These are phyloP conservation scores for Nothura maculosa DNA, from an alignment of 2,797 vertebrate species.

Conservation along the genomic window DNA sequence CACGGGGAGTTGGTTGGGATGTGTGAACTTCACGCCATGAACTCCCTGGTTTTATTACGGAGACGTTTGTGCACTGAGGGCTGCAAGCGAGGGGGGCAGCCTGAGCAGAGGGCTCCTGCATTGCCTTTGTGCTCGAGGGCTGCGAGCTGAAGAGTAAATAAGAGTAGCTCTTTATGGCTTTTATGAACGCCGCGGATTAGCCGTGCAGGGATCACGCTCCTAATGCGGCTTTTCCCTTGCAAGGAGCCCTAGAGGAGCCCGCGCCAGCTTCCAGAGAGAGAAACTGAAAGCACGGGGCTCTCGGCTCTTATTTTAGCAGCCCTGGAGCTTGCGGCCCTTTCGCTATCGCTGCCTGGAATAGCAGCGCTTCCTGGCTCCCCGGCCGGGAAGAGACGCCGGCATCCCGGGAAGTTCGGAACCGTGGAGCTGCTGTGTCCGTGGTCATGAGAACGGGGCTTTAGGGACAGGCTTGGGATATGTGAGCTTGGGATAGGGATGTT, in stretches of 20 bases:
- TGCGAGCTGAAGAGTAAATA: not conserved
- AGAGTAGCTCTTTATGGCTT: not conserved
- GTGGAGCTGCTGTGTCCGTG: not conserved
- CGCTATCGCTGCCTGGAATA: not conserved
- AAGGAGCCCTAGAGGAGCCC: conserved; percentile 1
- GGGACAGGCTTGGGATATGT: too few species aligned
- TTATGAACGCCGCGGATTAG: not conserved
- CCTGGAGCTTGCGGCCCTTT: rapidly evolving
- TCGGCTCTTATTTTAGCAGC: not conserved
- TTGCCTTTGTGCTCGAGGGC: too few species aligned
- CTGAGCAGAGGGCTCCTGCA: not conserved
- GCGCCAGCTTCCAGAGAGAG: not conserved
- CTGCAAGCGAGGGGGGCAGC: not conserved
- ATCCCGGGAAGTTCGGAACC: not conserved
- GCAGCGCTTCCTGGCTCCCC: not conserved
- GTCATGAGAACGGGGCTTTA: too few species aligned
- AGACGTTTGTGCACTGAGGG: too few species aligned
- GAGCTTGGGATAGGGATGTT: not conserved
- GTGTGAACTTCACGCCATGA: not conserved
- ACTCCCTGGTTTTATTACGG: not conserved
- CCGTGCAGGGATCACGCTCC: not conserved
- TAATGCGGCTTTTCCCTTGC: conserved; percentile 3
- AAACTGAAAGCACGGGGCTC: conserved; percentile 49
- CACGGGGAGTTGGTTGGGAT: not conserved
- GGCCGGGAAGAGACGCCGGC: not conserved